Evolutionary conservation across 2,888 invertebrate genomes (phyloP), one percentile per base, ranked within the genome.

Genomic region (Morpho achilles): DNA sequence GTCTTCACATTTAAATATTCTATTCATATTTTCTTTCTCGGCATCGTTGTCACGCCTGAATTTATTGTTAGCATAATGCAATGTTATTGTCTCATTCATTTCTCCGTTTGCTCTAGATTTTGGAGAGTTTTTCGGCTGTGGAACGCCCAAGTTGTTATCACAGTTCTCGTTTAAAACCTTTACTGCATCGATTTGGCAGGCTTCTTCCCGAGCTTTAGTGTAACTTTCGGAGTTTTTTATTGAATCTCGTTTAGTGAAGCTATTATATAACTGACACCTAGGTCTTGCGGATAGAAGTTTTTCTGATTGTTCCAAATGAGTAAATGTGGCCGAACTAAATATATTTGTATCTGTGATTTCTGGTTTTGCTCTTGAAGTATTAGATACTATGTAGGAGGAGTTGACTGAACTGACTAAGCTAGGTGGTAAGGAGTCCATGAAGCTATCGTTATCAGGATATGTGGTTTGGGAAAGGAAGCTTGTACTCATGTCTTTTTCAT

Each of bases 401-500:
- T 90, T 89, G 50, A 90, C 82, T 7, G 91, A 91, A 71, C 79
- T 87, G 68, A 87, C 87, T 53, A 91, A 73, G 56, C 87, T 87
- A 0, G 91, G 90, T 0, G 91, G 91, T 4, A 88, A 63, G 22
- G 91, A 90, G 72, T 90, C 90, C 59, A 89, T 83, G 7, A 89
- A 71, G 64, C 87, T 88, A 50, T 91, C 90, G 68, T 87, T 82
- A 65, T 91, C 91, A 0, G 87, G 88, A 67, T 86, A 82, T 0
- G 89, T 88, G 44, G 88, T 87, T 60, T 91, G 90, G 0, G 91
- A 91, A 22, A 91, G 83, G 70, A 91, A 90, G 64, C 90, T 91
- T 1, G 91, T 91, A 66, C 82, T 91, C 91, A 91, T 91, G 65
- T 91, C 91, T 57, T 91, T 91, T 56, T 91, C 91, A 64, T 91